Evolutionary conservation across 2,113 vertebrate genomes (phyloP).

Genomic region (Datnioides undecimradiatus): DNA sequence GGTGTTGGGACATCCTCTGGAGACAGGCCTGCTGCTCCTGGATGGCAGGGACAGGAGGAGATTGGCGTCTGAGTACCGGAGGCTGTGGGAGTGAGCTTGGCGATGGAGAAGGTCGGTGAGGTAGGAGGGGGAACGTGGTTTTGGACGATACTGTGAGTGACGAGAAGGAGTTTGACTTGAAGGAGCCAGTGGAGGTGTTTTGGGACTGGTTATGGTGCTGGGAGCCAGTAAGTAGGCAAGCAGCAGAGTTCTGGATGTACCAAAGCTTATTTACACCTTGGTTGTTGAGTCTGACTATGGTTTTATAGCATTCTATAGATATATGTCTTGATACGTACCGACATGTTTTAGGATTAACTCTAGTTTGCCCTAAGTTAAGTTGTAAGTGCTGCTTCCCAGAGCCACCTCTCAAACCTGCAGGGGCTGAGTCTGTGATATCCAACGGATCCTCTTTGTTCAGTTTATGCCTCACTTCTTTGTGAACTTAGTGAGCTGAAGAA

Average conservation of each 20-base stretch:
- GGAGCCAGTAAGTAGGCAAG: neutral
- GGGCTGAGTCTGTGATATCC: neutral
- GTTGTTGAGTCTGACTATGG: neutral
- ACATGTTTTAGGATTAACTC: neutral
- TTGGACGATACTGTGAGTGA: too few relatives aligned
- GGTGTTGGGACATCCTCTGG: neutral
- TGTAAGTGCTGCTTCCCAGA: neutral
- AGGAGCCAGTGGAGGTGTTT: too few relatives aligned
- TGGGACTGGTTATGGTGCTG: too few relatives aligned
- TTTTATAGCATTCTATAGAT: neutral
- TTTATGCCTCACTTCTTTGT: neutral
- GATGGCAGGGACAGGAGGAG: too few relatives aligned
- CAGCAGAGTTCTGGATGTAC: too few relatives aligned
- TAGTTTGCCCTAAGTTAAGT: too few relatives aligned
- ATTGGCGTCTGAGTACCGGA: too few relatives aligned
- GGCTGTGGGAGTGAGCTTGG: too few relatives aligned
- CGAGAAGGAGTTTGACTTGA: too few relatives aligned
- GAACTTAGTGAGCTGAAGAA: slow-evolving; percentile 1
- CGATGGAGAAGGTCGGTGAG: too few relatives aligned
- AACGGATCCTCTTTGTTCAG: neutral
- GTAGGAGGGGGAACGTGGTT: too few relatives aligned
- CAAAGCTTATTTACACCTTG: neutral
- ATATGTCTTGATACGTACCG: neutral
- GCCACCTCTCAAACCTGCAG: neutral
- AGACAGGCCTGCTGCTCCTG: neutral